A percentile compares a stretch with the other conserved stretches of the same genome.
phyloP scores from a whole-genome alignment of 1,140 invertebrate genomes.

The Trinorchestia longiramus region DNA sequence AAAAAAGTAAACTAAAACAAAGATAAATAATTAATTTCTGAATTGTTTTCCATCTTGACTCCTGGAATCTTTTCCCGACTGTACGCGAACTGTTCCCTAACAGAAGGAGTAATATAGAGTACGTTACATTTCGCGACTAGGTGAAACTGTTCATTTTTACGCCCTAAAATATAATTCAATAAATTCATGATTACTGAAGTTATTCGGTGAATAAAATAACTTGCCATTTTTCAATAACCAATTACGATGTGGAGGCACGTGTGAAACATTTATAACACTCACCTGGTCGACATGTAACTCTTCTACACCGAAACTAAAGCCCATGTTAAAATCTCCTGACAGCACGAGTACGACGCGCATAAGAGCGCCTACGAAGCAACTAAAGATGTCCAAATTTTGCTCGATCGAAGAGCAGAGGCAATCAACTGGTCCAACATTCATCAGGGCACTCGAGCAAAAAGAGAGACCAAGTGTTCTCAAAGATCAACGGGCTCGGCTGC shows the following conservation, averaged over 20 bases:
- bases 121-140: no score
- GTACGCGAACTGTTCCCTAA: no score
- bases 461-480: conserved; percentile 39
- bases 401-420: conserved; percentile 25
- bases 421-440: conserved; percentile 45
- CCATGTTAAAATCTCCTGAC: not conserved
- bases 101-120: no score
- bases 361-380: not conserved
- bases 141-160: no score
- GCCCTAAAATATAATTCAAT: no score
- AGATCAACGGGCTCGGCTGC: conserved; percentile 15
- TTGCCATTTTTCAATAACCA: no score
- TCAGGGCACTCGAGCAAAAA: conserved; percentile 45
- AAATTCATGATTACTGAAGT: no score
- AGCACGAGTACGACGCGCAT: not conserved
- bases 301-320: not conserved
- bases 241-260: not conserved
- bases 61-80: no score
- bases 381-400: conserved; percentile 25
- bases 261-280: not conserved
- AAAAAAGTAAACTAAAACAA: no score
- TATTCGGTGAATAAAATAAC: no score
- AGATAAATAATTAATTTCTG: no score
- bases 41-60: no score
- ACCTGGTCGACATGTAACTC: not conserved